Evolutionary conservation across 2,797 vertebrate genomes (phyloP).

Genomic region (Cynopterus sphinx): DNA sequence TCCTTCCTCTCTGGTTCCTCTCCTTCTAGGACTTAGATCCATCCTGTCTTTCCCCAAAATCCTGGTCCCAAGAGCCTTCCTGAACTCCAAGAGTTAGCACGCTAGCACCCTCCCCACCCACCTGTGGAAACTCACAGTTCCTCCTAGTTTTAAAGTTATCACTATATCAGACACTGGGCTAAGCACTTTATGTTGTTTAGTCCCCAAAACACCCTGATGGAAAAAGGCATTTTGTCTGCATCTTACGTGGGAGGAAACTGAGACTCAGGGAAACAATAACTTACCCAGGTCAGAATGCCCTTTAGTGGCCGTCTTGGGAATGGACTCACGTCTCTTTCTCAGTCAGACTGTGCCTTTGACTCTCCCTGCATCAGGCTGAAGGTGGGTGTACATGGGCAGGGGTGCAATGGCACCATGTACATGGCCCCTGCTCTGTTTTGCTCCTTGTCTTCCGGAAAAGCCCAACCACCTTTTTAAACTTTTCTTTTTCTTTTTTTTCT

Average conservation of each 20-base stretch:
- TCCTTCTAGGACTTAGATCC: background rate
- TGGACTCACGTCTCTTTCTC: background rate
- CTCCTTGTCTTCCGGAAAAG: background rate
- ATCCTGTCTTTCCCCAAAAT: background rate
- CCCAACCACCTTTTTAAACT: background rate
- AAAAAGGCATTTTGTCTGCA: background rate
- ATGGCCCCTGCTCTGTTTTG: background rate
- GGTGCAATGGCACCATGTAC: background rate
- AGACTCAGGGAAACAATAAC: background rate
- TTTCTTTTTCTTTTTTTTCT: background rate
- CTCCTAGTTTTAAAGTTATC: background rate
- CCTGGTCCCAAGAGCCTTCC: background rate
- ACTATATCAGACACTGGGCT: background rate
- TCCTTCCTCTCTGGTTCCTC: background rate
- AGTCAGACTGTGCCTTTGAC: background rate
- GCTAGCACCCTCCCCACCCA: background rate
- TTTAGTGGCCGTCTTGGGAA: background rate
- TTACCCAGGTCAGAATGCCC: background rate
- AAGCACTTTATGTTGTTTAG: background rate
- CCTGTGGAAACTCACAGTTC: background rate
- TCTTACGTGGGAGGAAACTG: background rate
- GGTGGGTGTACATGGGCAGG: background rate
- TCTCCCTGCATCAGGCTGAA: background rate
- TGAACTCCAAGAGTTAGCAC: background rate
- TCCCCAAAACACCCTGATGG: background rate